Percentiles rank a stretch among this genome's conserved stretches.
Evolutionary conservation across 1,140 invertebrate species (phyloP).

Genomic region (Drosophila bocqueti): DNA sequence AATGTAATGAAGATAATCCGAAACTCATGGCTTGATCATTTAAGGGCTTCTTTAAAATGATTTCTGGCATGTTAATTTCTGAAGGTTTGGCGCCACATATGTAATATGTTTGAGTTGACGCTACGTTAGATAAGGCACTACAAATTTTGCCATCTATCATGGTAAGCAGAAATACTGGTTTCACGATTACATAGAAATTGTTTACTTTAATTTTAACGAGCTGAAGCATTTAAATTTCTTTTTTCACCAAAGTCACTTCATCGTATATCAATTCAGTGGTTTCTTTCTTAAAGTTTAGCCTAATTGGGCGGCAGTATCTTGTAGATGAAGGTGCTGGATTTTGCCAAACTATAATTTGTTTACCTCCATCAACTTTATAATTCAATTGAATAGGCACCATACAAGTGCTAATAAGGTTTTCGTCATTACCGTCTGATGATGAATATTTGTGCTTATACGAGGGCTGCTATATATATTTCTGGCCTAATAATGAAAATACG

Average conservation of each 20-base stretch:
- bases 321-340: neutral
- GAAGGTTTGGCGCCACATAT: neutral
- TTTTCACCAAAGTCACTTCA: neutral
- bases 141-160: neutral
- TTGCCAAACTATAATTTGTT: no score
- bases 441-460: no score
- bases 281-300: neutral
- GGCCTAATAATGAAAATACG: no score
- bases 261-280: neutral
- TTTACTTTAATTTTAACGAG: no score
- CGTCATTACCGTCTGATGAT: no score
- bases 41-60: neutral
- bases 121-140: neutral
- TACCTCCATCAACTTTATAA: no score
- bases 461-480: no score
- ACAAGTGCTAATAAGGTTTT: no score
- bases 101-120: neutral
- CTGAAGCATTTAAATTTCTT: neutral
- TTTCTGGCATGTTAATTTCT: neutral
- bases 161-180: no score
- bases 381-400: no score
- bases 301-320: neutral
- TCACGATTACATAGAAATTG: no score
- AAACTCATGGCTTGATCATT: no score
- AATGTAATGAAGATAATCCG: neutral